Percentiles rank a stretch among this genome's conserved stretches.
phyloP scores from a whole-genome alignment of 1,140 invertebrate genomes.

The Formica selysi region DNA sequence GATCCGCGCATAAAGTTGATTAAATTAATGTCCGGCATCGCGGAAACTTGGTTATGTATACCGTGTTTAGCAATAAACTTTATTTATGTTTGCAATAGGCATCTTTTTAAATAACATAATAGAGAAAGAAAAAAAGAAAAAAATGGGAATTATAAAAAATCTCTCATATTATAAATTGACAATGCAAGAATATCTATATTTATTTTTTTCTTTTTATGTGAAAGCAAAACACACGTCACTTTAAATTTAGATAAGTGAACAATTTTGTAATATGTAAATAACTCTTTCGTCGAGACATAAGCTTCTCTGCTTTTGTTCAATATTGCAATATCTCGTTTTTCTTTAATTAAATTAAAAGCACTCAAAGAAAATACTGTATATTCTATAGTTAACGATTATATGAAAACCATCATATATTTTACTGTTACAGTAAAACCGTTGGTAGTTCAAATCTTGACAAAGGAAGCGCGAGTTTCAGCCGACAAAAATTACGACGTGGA shows the following conservation, averaged over 20 bases:
- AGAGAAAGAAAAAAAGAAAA: background rate
- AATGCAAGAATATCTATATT: background rate
- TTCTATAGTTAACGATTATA: conserved; percentile 19
- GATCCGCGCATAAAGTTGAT: conserved; percentile 68
- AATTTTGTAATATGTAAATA: conserved; percentile 22
- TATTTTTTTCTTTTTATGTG: background rate
- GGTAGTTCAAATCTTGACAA: conserved; percentile 92
- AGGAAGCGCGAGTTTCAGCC: conserved; percentile 92
- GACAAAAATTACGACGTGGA: conserved; percentile 94
- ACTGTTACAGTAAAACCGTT: conserved; percentile 92
- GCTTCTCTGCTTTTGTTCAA: background rate
- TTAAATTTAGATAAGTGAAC: background rate
- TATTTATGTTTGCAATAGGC: conserved; percentile 18
- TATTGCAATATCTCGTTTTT: background rate
- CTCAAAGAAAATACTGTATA: background rate
- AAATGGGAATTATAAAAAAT: background rate
- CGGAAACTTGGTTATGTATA: conserved; percentile 58
- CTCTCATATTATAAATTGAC: background rate
- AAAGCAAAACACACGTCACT: background rate
- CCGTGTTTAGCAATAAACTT: conserved; percentile 36
- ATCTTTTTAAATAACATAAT: conserved; percentile 1
- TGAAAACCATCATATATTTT: background rate
- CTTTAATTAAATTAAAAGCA: background rate
- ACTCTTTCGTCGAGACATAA: background rate
- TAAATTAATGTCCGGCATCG: conserved; percentile 66